A percentile compares a stretch with the other conserved stretches of the same genome.
phyloP scores from a whole-genome alignment of 2,113 vertebrate genomes.

The Nyctibius bracteatus region DNA sequence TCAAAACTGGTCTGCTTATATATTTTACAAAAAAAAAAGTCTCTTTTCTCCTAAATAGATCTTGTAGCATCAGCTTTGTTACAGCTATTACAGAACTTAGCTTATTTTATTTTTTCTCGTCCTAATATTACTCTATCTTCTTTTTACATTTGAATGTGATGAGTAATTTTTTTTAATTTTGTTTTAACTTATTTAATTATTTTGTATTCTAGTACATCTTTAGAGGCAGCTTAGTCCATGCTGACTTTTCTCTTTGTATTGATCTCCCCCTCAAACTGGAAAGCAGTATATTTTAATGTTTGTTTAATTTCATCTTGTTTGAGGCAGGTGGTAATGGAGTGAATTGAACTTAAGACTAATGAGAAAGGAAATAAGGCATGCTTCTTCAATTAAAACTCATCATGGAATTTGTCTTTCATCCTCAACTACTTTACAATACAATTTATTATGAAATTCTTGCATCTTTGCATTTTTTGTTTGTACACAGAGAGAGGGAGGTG shows the following conservation, averaged over 20 bases:
- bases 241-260: neutral
- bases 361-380: neutral
- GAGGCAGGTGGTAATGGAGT: neutral
- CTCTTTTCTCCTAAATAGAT: neutral
- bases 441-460: neutral
- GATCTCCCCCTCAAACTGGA: neutral
- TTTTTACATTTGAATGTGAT: neutral
- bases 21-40: neutral
- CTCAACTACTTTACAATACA: neutral
- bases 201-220: neutral
- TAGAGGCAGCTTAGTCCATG: neutral
- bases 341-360: neutral
- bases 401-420: neutral
- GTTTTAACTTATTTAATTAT: neutral
- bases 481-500: neutral
- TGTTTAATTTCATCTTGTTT: neutral
- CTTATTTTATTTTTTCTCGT: neutral
- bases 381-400: neutral
- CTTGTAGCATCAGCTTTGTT: neutral
- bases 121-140: neutral
- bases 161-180: neutral
- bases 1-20: slow-evolving; percentile 14
- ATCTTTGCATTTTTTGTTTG: neutral
- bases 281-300: neutral
- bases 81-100: neutral